Evolutionary conservation across 1,140 invertebrate species (phyloP), one percentile per base, ranked within the genome.

Genomic region (Phthorimaea operculella): DNA sequence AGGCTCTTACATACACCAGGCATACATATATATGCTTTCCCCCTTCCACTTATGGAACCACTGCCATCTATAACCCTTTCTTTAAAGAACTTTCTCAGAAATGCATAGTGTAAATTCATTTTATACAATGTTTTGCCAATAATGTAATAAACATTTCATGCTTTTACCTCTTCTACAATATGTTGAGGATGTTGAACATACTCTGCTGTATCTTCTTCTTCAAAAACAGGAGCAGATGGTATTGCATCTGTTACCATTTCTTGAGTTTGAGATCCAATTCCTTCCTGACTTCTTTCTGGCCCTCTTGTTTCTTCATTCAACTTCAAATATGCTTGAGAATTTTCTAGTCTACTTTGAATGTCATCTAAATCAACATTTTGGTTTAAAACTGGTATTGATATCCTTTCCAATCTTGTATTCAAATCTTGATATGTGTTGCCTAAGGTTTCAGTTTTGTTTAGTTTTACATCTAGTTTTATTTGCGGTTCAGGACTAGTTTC

Each of bases 211-310:
- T 60, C 51, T 21, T 57, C 48, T 53, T 73, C 68, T 54, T 71
- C 59, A 61, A 76, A 64, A 45, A 72, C 12, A n/a, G 80, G 80
- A 16, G 80, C 80, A 33, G 80, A 81, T 33, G 80, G 80, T 45
- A 54, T 8, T 34, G 51, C 42, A 44, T 62, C 64, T 55, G 69
- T 57, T 42, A 21, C 28, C 33, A 11, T 33, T 16, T 36, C 14
- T 53, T 58, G 14, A 18, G 34, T 28, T 6, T 28, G 2, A 28
- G 2, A 28, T 28, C 21, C 6, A 4, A 28, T 6, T 28, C 6
- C 21, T 28, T 28, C 6, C 21, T 28, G 2, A 28, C 6, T 28
- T 28, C 6, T 28, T 28, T 28, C 21, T 6, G 3, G n/a, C n/a
- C 10, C 10, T 39, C 36, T 39, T 6, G 8, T 9, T 39, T 39